Base-by-base conservation (phyloP, 2,113 vertebrate species). In the Nibea coibor region DNA sequence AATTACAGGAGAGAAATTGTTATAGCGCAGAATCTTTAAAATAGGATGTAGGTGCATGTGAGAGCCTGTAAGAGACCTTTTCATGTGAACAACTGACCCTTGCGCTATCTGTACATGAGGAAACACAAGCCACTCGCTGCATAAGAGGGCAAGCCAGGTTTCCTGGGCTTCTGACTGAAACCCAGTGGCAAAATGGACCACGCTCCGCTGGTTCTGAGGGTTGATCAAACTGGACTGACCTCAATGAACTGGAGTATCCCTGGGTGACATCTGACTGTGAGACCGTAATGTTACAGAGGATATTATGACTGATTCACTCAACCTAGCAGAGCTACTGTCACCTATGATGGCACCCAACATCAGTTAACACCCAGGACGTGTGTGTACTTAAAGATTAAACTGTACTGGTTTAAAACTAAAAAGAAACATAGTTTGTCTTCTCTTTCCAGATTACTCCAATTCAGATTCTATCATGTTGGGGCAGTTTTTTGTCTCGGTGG, bases 191-290 rank as follows among this genome's bases (percentile, higher is more conserved):
- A 56, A 68, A 28, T 51, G 51, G 42, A 28, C n/a, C 53, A 59
- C 10, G 26, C 54, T 69, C 47, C 15, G 7, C 47, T 75, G 64
- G 64, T 48, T 70, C 39, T 70, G 50, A 57, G 17, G 45, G 59
- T 73, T 78, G 54, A 77, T 77, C 42, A 71, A 51, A 57, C 42
- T 63, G 39, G 39, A 58, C 59, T 71, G 56, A 78, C 47, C 31
- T 78, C 22, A 51, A 19, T 68, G 26, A 73, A 62, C 22, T 65
- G 50, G 50, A 51, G 22, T 50, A 22, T 54, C n/a, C n/a, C 48
- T 70, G 59, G 50, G 24, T 58, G 31, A 72, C 0, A 6, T 42
- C 59, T 58, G 17, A 26, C 47, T 47, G 50, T 66, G 56, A 53
- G 24, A 67, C 47, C 42, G 22, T n/a, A 28, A 17, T n/a, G 31